Conservation (phyloP, 2,797 vertebrate genomes). For the Argyrosomus regius region DNA sequence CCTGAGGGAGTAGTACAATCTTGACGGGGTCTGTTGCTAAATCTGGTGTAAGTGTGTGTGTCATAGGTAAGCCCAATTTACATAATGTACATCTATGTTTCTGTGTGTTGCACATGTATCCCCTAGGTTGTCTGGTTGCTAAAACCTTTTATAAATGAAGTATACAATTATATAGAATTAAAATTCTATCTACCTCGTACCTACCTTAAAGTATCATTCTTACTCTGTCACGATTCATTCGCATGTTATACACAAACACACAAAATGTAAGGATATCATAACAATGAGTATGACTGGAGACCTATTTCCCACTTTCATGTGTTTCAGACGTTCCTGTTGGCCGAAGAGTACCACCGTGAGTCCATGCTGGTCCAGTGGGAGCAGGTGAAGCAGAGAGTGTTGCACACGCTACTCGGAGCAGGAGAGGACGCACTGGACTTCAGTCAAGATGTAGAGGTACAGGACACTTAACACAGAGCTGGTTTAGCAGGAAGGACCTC, state of each 20-base stretch:
- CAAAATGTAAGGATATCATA: neutral
- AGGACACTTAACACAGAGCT: neutral
- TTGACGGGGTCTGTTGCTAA: slow-evolving; percentile 52
- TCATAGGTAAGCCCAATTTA: neutral
- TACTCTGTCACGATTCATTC: neutral
- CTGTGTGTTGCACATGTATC: neutral
- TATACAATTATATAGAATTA: neutral
- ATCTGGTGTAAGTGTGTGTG: slow-evolving; percentile 19
- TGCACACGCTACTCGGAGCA: slow-evolving; percentile 95
- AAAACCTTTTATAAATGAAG: neutral
- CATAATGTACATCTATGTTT: neutral
- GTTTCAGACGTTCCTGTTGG: slow-evolving; percentile 94
- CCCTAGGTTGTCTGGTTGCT: neutral
- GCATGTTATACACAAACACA: neutral
- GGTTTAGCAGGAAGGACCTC: neutral
- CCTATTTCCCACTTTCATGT: neutral
- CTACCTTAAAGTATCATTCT: neutral
- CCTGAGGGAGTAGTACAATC: slow-evolving; percentile 61
- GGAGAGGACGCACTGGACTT: slow-evolving; percentile 98
- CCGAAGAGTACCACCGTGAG: slow-evolving; percentile 97
- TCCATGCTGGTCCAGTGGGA: slow-evolving; percentile 99
- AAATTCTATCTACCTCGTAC: neutral
- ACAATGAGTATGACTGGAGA: neutral
- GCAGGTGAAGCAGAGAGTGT: slow-evolving; percentile 97
- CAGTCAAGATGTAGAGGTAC: slow-evolving; percentile 96